phyloP scores from a whole-genome alignment of 2,113 vertebrate genomes.

The Trichomycterus rosablanca region DNA sequence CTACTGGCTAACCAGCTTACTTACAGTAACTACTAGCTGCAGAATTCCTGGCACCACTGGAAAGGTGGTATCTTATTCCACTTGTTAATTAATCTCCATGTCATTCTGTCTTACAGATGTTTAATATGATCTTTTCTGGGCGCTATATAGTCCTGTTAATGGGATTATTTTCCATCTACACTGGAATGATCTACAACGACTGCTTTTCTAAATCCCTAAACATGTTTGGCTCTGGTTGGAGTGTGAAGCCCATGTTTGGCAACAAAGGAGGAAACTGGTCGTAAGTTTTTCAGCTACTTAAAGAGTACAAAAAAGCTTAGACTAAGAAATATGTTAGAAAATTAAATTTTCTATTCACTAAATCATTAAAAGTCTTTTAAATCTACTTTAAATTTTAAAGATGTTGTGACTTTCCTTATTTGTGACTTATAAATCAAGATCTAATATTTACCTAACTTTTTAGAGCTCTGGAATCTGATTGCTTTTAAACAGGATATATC shows the following conservation, averaged over 20 bases:
- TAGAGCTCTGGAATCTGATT: too few species aligned
- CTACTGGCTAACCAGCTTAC: too few species aligned
- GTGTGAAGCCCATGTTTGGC: conserved; percentile 86
- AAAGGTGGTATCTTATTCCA: too few species aligned
- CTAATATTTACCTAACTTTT: too few species aligned
- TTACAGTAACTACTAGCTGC: too few species aligned
- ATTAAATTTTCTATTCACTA: not conserved
- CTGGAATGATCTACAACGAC: conserved; percentile 95
- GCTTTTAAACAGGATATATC: too few species aligned
- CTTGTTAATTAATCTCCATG: too few species aligned
- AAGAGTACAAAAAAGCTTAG: not conserved
- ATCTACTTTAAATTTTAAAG: too few species aligned
- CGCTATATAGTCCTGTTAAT: conserved; percentile 95
- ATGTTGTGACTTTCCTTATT: too few species aligned
- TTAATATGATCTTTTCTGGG: conserved; percentile 89
- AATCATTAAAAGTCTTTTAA: too few species aligned
- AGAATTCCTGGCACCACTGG: too few species aligned
- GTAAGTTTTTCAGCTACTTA: conserved; percentile 81
- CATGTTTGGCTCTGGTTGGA: conserved; percentile 95
- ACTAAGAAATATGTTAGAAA: not conserved
- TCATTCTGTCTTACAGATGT: conserved; percentile 75
- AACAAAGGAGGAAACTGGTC: conserved; percentile 79
- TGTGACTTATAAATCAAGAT: too few species aligned
- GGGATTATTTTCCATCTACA: conserved; percentile 93
- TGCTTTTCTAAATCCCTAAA: conserved; percentile 98